Conservation (phyloP, 2,113 vertebrate genomes). For the Cichladusa arquata region DNA sequence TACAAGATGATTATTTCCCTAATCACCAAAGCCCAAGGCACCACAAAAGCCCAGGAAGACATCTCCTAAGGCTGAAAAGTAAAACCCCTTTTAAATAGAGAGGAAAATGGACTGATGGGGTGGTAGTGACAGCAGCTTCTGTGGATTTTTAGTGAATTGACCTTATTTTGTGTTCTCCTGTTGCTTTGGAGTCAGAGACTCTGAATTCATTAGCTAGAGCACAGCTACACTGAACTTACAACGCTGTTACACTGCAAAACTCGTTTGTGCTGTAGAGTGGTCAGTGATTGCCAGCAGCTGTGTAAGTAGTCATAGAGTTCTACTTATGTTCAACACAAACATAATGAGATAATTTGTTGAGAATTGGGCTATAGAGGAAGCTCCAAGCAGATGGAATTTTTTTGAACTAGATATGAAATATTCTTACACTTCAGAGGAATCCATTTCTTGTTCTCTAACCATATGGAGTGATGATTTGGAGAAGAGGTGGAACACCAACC, state of each 20-base stretch:
- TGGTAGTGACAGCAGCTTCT: neutral
- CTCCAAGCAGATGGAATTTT: neutral
- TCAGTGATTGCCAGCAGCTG: neutral
- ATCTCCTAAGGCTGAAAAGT: neutral
- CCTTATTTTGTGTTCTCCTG: neutral
- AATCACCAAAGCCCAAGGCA: neutral
- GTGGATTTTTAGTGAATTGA: neutral
- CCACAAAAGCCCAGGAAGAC: neutral
- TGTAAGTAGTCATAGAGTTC: neutral
- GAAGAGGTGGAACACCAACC: neutral
- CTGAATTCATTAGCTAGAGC: neutral
- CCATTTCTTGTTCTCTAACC: neutral
- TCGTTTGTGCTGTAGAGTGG: neutral
- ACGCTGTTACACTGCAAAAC: neutral
- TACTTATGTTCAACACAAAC: neutral
- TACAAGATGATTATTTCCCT: slow-evolving; percentile 14
- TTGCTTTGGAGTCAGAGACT: neutral
- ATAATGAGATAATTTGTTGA: neutral
- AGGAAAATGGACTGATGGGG: neutral
- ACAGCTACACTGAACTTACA: neutral
- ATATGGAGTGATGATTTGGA: neutral
- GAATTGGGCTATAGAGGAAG: rapidly evolving
- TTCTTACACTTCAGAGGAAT: neutral
- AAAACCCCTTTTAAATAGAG: neutral
- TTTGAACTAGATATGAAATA: neutral